These are phyloP conservation scores for Tetragnatha montana DNA, from an alignment of 2,888 invertebrate genomes.

Conservation along the genomic window DNA sequence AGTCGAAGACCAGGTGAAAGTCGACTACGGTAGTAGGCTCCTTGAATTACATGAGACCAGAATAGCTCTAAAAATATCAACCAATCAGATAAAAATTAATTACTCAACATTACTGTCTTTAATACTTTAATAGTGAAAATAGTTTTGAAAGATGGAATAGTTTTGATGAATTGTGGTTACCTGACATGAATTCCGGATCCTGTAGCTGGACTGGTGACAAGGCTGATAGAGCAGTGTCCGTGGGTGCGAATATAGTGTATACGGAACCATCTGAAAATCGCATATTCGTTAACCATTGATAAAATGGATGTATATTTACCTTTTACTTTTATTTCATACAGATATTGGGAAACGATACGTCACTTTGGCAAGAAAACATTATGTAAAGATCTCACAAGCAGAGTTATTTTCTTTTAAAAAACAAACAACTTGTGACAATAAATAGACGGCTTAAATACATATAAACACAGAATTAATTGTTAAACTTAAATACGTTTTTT, in stretches of 20 bases:
- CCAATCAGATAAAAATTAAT: neutral
- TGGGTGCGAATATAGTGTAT: slow-evolving; percentile 67
- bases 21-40: slow-evolving; percentile 55
- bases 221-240: slow-evolving; percentile 54
- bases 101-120: neutral
- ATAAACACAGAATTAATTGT: no score
- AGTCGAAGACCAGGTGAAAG: slow-evolving; percentile 46
- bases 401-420: no score
- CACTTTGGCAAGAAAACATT: no score
- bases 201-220: slow-evolving; percentile 20
- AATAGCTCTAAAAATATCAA: slow-evolving; percentile 54
- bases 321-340: no score
- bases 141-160: neutral
- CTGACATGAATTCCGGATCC: slow-evolving; percentile 46
- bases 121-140: neutral
- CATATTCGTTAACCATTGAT: neutral
- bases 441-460: no score
- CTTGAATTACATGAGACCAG: slow-evolving; percentile 60
- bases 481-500: no score
- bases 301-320: no score
- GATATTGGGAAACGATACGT: no score
- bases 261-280: slow-evolving; percentile 43
- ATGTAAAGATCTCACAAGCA: no score
- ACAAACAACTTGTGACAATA: no score
- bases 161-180: slow-evolving; percentile 6